Base-by-base conservation (phyloP, 2,113 vertebrate genomes). In the Ceyx margarethae region DNA sequence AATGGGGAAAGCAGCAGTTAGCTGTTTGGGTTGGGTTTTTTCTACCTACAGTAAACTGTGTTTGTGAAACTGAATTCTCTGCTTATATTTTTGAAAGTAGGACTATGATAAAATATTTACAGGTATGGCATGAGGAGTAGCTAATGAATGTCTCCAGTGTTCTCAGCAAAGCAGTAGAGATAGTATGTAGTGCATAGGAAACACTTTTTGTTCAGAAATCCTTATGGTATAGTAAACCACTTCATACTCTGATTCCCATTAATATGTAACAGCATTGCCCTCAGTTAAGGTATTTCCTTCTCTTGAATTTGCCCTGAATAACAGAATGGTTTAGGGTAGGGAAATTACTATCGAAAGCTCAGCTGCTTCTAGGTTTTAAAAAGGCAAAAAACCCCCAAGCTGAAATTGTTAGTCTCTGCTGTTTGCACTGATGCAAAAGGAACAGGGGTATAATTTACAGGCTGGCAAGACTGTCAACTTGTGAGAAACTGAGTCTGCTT, bases 51-150 rank as follows among this genome's bases (percentile, higher is more conserved):
- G 64, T 68, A 64, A 84, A 73, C 46, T 21, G 4, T 87, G 43
- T 91, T 84, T 95, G 84, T 91, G 89, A 92, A 89, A 74, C 60
- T 61, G 62, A 93, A 51, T 94, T 90, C 33, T 92, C 42, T 85
- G 43, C 45, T 77, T 85, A 82, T 85, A 69, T 60, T 58, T 95
- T 73, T 82, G 92, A 92, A 96, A 95, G 92, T 94, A 89, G 94
- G 89, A 51, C 92, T 94, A 11, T 85, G 75, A 96, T 95, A 75
- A 96, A 95, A 96, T 95, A 94, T 93, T 96, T 89, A 95, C 84
- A 89, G 67, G 67, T 93, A 60, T 77, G 67, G 72, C 67, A 62
- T 87, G 67, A 87, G 29, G 37, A 93, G 71, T 79, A 80, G 75
- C 67, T 96, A 91, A 83, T 91, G 79, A 94, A 62, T 43, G 64